Percentiles rank a stretch among this genome's conserved stretches.
Evolutionary conservation across 2,888 invertebrate species (phyloP).

Genomic region (Abrostola tripartita): DNA sequence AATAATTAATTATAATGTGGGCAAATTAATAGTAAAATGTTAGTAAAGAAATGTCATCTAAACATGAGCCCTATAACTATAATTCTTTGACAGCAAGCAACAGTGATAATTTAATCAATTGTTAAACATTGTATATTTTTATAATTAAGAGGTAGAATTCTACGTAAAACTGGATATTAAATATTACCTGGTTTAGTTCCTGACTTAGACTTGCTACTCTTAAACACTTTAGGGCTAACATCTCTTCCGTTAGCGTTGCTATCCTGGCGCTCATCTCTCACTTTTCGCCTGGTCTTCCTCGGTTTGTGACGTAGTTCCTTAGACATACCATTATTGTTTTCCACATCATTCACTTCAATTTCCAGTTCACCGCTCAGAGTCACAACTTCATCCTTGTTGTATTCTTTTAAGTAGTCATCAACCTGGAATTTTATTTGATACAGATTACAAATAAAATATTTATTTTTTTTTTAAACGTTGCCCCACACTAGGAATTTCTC

Average conservation of each 20-base stretch:
- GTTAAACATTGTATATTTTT: too few species aligned
- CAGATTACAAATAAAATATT: too few species aligned
- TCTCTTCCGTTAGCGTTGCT: slow-evolving; percentile 76
- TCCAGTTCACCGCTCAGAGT: slow-evolving; percentile 86
- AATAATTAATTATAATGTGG: too few species aligned
- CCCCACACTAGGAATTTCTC: too few species aligned
- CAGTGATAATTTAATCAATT: too few species aligned
- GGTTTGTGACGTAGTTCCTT: slow-evolving; percentile 81
- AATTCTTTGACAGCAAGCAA: too few species aligned
- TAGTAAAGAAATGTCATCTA: too few species aligned
- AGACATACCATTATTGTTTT: slow-evolving; percentile 80
- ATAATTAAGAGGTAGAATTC: too few species aligned
- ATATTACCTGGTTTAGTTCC: slow-evolving; percentile 72
- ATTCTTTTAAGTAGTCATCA: slow-evolving; percentile 85
- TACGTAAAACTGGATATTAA: too few species aligned
- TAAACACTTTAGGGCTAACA: slow-evolving; percentile 85
- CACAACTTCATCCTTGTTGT: slow-evolving; percentile 85
- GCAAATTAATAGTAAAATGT: too few species aligned
- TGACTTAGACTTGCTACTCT: slow-evolving; percentile 74
- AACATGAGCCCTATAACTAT: too few species aligned
- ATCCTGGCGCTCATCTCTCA: slow-evolving; percentile 79
- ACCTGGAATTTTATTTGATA: slow-evolving; percentile 66
- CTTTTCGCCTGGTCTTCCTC: slow-evolving; percentile 80
- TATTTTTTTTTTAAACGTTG: too few species aligned
- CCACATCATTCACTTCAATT: slow-evolving; percentile 82